Evolutionary conservation across 35 echinoderm and acorn worm species (phyloP), one percentile per base, ranked within the genome.

Genomic region (Stichopus chloronotus): DNA sequence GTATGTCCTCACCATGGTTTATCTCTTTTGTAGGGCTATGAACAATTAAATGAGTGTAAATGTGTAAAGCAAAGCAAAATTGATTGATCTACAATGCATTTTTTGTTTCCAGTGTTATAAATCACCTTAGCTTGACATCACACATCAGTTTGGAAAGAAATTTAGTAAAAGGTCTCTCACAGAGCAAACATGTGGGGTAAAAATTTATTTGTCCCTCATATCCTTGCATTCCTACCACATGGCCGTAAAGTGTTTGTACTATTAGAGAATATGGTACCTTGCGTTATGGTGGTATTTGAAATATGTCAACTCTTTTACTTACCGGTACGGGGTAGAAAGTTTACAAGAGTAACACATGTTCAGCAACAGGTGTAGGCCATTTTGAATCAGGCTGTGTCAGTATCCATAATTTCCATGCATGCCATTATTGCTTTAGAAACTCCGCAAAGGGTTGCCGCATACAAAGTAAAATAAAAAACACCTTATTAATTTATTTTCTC

Each of bases 1-100:
- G 74, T 22, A 78, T 78, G 8, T 78, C 74, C 74, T 78, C 74
- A 78, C 74, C 7, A 78, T 78, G 72, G 72, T 76, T 76, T 76
- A 76, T 76, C 14, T 76, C 72, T 76, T 76, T 16, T 76, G 72
- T 76, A 76, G 72, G 72, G 5, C 72, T 6, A 16, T 76, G 12
- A 6, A 76, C 5, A 5, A 76, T 76, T 20, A 76, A 76, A 76
- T 76, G 72, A 76, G 14, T 76, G 72, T 76, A 76, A 76, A 76
- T 6, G 72, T 6, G 19, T 5, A 76, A 76, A 16, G 72, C 14
- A 76, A 76, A 76, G 72, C 5, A 76, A 6, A 76, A 76, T 5
- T 76, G 72, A 6, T 76, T 6, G 5, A 76, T 76, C 72, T 76
- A 76, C 72, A 5, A 76, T 76, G 5, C 72, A 76, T 20, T 6